phyloP scores from a whole-genome alignment of 2,797 vertebrate species.

The Chelon auratus region DNA sequence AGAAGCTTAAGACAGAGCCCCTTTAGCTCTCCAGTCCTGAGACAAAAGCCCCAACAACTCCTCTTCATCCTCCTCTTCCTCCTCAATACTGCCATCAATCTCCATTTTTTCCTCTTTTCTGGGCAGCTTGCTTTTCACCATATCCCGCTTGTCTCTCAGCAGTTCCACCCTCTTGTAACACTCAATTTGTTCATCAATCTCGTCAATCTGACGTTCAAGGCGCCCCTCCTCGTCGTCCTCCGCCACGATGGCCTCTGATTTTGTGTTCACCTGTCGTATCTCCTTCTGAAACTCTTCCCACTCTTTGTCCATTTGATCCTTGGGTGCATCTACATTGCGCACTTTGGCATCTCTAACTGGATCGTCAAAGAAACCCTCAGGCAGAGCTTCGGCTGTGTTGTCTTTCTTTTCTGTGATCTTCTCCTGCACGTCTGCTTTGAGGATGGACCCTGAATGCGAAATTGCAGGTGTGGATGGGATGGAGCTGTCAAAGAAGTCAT shows the following conservation, averaged over 20 bases:
- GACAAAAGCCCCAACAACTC: constrained; percentile 90
- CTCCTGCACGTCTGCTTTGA: constrained; percentile 89
- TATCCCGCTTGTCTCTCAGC: constrained; percentile 90
- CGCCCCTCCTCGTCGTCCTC: constrained; percentile 98
- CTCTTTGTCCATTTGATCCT: constrained; percentile 98
- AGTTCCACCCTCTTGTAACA: constrained; percentile 93
- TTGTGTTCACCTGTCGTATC: constrained; percentile 95
- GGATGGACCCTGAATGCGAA: constrained; percentile 93
- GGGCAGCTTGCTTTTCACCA: constrained; percentile 81
- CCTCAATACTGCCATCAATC: constrained; percentile 69
- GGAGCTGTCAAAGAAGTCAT: constrained; percentile 88
- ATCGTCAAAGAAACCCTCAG: constrained; percentile 98
- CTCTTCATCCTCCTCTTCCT: constrained; percentile 92
- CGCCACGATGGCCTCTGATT: constrained; percentile 97
- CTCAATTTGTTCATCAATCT: constrained; percentile 97
- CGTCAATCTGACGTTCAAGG: constrained; percentile 95
- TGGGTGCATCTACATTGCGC: constrained; percentile 95
- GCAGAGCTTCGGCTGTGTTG: constrained; percentile 91
- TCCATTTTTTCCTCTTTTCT: constrained; percentile 69
- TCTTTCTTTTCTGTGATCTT: constrained; percentile 88
- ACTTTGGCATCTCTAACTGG: constrained; percentile 95
- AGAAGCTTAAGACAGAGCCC: constrained; percentile 86
- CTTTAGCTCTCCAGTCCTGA: constrained; percentile 96
- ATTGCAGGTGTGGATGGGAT: constrained; percentile 82
- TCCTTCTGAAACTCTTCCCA: constrained; percentile 99